Evolutionary conservation across 2,888 invertebrate genomes (phyloP).

Genomic region (Myopa tessellatipennis): DNA sequence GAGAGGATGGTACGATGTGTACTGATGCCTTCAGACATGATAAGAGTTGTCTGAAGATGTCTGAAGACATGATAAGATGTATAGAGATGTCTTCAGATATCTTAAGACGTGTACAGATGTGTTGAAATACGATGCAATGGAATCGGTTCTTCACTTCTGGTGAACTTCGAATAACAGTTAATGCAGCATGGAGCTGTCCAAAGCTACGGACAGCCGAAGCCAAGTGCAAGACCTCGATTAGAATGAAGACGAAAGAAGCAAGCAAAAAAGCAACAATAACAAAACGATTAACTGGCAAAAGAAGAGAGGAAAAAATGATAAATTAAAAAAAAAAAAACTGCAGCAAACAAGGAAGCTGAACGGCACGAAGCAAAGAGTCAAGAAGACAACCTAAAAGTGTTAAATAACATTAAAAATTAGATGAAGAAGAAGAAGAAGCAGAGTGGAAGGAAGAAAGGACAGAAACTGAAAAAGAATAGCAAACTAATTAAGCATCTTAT

Average conservation of each 20-base stretch:
- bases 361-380: not conserved
- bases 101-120: no score
- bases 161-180: no score
- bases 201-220: no score
- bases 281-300: not conserved
- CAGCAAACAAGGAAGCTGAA: not conserved
- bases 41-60: no score
- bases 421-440: not conserved
- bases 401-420: not conserved
- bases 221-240: not conserved
- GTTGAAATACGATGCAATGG: no score
- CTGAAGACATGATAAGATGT: no score
- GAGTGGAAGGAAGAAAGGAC: not conserved
- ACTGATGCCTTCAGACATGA: no score
- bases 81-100: no score
- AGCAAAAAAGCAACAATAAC: not conserved
- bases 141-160: no score
- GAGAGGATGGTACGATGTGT: no score
- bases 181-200: no score
- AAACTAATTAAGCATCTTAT: not conserved
- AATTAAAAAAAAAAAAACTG: not conserved
- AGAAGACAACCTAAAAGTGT: not conserved
- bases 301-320: not conserved
- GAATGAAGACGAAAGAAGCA: not conserved
- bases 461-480: not conserved